phyloP scores from a whole-genome alignment of 2,888 invertebrate genomes.

The Troides oblongomaculatus region DNA sequence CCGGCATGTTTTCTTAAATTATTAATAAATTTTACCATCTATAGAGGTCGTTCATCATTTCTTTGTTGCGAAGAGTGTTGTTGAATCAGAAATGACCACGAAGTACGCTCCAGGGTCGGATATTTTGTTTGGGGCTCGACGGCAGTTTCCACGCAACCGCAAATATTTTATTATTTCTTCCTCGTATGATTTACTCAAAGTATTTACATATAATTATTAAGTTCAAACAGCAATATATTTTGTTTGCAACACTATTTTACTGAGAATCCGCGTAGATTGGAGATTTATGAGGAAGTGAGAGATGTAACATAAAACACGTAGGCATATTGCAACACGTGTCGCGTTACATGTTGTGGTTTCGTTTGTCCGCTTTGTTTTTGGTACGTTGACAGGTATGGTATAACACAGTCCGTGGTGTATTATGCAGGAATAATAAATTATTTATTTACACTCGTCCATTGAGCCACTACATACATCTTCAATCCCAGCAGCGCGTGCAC shows the following conservation, averaged over 20 bases:
- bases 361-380: slow-evolving; percentile 16
- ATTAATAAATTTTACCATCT: no score
- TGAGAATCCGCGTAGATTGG: slow-evolving; percentile 24
- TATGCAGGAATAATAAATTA: background rate
- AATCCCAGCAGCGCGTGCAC: no score
- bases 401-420: background rate
- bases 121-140: slow-evolving; percentile 45
- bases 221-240: slow-evolving; percentile 29
- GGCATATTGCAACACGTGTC: slow-evolving; percentile 23
- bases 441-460: background rate
- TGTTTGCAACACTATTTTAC: slow-evolving; percentile 27
- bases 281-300: slow-evolving; percentile 28
- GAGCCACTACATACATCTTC: no score
- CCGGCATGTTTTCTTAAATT: slow-evolving; percentile 18
- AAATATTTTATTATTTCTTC: slow-evolving; percentile 37
- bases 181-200: slow-evolving; percentile 19
- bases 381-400: background rate
- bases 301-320: slow-evolving; percentile 28
- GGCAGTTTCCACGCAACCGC: slow-evolving; percentile 45
- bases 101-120: slow-evolving; percentile 52
- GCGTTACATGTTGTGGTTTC: slow-evolving; percentile 26
- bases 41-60: slow-evolving; percentile 42
- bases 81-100: slow-evolving; percentile 52
- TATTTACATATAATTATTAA: slow-evolving; percentile 29
- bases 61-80: slow-evolving; percentile 52